Evolutionary conservation across 2,797 vertebrate species (phyloP).

Genomic region (Hapalemur alaotrensis): DNA sequence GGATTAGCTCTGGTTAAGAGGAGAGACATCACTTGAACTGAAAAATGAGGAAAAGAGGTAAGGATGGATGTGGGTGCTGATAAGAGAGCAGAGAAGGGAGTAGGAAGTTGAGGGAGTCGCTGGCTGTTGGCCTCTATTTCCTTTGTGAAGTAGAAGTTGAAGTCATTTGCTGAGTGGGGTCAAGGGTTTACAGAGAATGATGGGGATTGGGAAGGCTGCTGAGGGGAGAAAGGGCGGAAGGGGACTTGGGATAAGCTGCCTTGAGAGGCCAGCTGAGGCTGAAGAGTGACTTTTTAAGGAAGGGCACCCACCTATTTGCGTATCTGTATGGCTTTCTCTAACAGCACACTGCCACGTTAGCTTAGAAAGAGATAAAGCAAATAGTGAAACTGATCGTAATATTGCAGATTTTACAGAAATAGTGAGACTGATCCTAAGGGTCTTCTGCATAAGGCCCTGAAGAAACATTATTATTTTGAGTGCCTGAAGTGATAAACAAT

Average conservation of each 20-base stretch:
- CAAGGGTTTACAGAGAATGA: slow-evolving; percentile 78
- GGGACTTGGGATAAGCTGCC: slow-evolving; percentile 29
- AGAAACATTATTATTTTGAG: not conserved
- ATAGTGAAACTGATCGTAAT: not conserved
- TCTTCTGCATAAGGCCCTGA: not conserved
- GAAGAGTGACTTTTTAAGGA: not conserved
- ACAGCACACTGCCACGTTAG: not conserved
- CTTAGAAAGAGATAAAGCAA: not conserved
- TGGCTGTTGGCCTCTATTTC: slow-evolving; percentile 71
- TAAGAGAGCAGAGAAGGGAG: slow-evolving; percentile 64
- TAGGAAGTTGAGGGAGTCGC: slow-evolving; percentile 70
- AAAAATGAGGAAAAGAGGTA: slow-evolving; percentile 75
- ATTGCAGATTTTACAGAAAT: not conserved
- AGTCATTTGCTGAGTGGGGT: slow-evolving; percentile 79
- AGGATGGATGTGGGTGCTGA: slow-evolving; percentile 75
- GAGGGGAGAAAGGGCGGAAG: slow-evolving; percentile 27
- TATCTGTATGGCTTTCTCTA: not conserved
- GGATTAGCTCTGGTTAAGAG: slow-evolving; percentile 73
- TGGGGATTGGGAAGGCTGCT: slow-evolving; percentile 55
- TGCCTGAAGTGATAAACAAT: not conserved
- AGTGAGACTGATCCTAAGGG: not conserved
- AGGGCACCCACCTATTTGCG: not conserved
- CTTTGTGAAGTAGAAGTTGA: slow-evolving; percentile 74
- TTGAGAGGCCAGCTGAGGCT: not conserved
- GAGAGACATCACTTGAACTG: slow-evolving; percentile 65